These are phyloP conservation scores for Hypsibius dujardini DNA, from an alignment of 1,140 invertebrate genomes.

Conservation along the genomic window DNA sequence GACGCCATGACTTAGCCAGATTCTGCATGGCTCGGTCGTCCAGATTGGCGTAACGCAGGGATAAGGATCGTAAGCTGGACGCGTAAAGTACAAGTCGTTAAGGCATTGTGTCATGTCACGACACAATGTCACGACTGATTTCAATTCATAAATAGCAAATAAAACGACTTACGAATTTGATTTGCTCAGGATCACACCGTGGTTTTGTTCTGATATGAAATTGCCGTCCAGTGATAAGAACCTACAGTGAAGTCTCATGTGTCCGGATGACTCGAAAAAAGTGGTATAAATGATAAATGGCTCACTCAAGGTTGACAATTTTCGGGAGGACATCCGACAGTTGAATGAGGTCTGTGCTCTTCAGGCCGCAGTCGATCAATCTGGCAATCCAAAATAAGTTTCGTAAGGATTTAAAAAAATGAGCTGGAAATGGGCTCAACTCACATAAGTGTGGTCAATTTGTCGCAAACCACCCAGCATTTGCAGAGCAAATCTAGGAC, in stretches of 20 bases:
- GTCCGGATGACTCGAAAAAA: neutral
- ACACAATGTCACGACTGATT: neutral
- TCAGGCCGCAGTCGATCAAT: conserved; percentile 4
- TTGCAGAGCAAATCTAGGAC: neutral
- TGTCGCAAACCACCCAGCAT: neutral
- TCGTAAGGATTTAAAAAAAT: neutral
- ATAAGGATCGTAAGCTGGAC: neutral
- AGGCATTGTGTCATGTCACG: too few species aligned
- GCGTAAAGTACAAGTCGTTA: too few species aligned
- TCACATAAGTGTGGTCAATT: neutral
- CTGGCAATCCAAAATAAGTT: neutral
- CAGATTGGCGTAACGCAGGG: conserved; percentile 6
- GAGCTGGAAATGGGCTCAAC: neutral
- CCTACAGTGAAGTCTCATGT: neutral
- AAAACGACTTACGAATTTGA: neutral
- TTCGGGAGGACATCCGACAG: neutral
- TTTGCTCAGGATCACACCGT: conserved; percentile 1
- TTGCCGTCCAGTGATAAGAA: conserved; percentile 2
- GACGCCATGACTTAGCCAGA: neutral
- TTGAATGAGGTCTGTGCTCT: neutral
- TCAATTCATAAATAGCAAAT: neutral
- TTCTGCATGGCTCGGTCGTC: neutral
- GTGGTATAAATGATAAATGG: neutral
- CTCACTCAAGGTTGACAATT: neutral
- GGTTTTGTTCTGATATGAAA: conserved; percentile 12